Evolutionary conservation across 2,113 vertebrate genomes (phyloP), one percentile per base, ranked within the genome.

Genomic region (Patagioenas fasciata): DNA sequence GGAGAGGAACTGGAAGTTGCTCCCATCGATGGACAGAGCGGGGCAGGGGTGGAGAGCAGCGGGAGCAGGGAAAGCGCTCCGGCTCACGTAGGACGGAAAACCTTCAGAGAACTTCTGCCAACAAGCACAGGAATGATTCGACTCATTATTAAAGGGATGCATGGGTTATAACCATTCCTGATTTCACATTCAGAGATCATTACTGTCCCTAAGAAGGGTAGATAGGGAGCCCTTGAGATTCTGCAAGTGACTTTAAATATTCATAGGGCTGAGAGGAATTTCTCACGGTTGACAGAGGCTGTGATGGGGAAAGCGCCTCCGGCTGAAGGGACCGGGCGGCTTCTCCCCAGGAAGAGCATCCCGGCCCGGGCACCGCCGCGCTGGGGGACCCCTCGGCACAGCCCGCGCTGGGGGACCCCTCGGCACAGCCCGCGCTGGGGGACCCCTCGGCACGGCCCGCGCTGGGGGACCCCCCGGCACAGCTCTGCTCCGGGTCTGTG

Each of bases 181-280:
- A 95, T 95, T 96, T 87, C 82, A 78, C 60, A 95, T 96, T 95
- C 82, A n/a, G n/a, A 92, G 72, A 80, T 84, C 91, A 94, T 95
- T 90, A 91, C 64, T 64, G n/a, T 70, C 78, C 80, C 31, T 73
- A 15, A 11, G 65, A 75, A 86, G 23, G 54, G 38, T 5, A 81
- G 88, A 65, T 20, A 61, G 50, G 85, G 62, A 93, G 66, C 51
- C 31, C 53, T 67, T 82, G 74, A 79, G 47, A 87, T 74, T 89
- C 62, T 29, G 80, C n/a, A 34, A 79, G 84, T 85, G 17, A 24
- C 62, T 88, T 95, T 88, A 92, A 95, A 95, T 96, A 95, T 95
- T 97, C 93, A 94, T 44, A n/a, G 18, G 15, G 83, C 8, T 11
- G 10, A 57, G 51, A 93, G 62, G 60, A 62, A 18, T 56, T 70